A percentile compares a stretch with the other conserved stretches of the same genome.
phyloP scores from a whole-genome alignment of 2,113 vertebrate species.

The Dendropsophus ebraccatus region DNA sequence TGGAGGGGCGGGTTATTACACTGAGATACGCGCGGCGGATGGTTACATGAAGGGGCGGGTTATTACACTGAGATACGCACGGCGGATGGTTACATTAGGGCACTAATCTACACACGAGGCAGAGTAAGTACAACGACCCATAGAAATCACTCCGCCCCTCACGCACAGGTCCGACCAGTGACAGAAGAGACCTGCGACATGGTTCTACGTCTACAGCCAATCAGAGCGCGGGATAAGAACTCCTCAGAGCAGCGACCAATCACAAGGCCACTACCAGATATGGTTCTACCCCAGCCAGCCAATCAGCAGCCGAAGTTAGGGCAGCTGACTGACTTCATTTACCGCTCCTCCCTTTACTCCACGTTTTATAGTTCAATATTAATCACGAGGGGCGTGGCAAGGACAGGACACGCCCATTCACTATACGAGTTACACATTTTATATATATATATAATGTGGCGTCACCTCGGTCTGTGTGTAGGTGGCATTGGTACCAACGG shows the following conservation, averaged over 20 bases:
- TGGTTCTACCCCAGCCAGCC: constrained; percentile 62
- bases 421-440: too few species aligned
- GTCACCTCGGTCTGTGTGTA: too few species aligned
- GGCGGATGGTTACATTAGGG: too few species aligned
- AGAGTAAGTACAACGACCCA: background rate
- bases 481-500: too few species aligned
- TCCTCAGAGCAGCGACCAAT: background rate
- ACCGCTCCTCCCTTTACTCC: constrained; percentile 11
- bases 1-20: too few species aligned
- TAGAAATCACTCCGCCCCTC: background rate
- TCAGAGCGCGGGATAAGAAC: background rate
- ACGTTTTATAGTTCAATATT: background rate
- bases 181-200: background rate
- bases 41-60: too few species aligned
- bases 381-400: too few species aligned
- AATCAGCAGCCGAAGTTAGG: constrained; percentile 65
- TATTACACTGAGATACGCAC: too few species aligned
- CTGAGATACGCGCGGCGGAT: too few species aligned
- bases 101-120: background rate
- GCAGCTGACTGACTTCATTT: constrained; percentile 63
- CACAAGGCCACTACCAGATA: background rate
- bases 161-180: background rate
- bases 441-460: too few species aligned
- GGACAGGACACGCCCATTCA: too few species aligned
- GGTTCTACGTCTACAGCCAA: constrained; percentile 5